These are phyloP conservation scores for Cyclargus thomasi DNA, from an alignment of 1,140 invertebrate species.

Conservation along the genomic window DNA sequence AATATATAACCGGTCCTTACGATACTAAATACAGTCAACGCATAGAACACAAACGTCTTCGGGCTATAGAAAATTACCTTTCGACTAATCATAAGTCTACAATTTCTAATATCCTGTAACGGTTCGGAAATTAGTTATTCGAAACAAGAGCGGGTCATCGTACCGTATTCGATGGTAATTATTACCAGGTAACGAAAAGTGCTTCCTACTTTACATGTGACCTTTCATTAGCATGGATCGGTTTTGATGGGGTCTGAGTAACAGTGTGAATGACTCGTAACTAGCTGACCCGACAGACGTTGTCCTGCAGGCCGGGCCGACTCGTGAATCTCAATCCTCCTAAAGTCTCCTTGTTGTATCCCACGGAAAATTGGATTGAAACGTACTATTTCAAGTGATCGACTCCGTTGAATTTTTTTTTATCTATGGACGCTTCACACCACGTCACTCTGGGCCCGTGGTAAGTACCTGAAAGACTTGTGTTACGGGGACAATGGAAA, in stretches of 20 bases:
- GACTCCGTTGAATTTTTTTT: no score
- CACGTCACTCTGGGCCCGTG: no score
- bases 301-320: no score
- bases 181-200: background rate
- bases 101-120: constrained; percentile 1
- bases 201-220: background rate
- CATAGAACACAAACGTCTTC: background rate
- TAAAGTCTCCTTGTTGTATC: no score
- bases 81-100: background rate
- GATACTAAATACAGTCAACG: background rate
- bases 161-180: background rate
- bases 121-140: background rate
- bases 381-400: no score
- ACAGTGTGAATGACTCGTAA: background rate
- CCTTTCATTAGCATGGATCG: background rate
- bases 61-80: background rate
- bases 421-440: no score
- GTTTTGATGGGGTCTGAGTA: background rate
- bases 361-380: no score
- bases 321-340: no score
- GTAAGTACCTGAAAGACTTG: no score
- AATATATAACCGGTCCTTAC: background rate
- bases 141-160: background rate
- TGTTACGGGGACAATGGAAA: no score
- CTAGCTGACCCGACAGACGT: no score